Base-by-base conservation (phyloP, 2,888 invertebrate species). In the Athalia circularis region DNA sequence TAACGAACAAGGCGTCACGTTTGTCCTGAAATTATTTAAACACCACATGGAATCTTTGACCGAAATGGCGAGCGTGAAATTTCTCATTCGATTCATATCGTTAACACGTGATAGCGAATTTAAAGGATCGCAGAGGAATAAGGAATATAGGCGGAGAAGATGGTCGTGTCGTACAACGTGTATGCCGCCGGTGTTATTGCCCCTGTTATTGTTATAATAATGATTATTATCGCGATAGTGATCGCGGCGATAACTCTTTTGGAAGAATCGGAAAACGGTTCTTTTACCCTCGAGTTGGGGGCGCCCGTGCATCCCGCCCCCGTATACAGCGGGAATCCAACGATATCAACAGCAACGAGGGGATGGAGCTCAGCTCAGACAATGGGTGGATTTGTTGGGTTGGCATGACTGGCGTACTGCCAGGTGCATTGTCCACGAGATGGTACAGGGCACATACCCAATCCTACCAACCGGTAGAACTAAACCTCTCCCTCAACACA, bases 401-500 rank as follows among this genome's bases (percentile, higher is more conserved):
- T 83, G 83, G 85, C 82, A 83, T 80, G 80, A 81, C 82, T 88
- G 88, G 87, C 87, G 76, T 77, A 70, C 77, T 81, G 88, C 87
- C 88, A 88, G 84, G 82, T 84, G 85, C 86, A 87, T 87, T 87
- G 87, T 87, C 84, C 87, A 78, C 81, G 79, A 84, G 81, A 84
- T 82, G 82, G 81, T 83, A 45, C 52, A 52, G 81, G 79, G 82
- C 85, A 85, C 85, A 82, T 29, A 29, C 29, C 29, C 29, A 1
- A 1, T 29, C 29, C 29, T 29, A 29, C 29, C 29, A 29, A 29
- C 29, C 29, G 29, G 29, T 29, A 29, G 29, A 29, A 83, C 83
- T 81, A 82, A 86, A 86, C 86, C 86, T 86, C 83, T 82, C 78
- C 79, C 78, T 77, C 77, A 65, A 65, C 29, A 29, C 29, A 80